Evolutionary conservation across 1,140 invertebrate genomes (phyloP), one percentile per base, ranked within the genome.

Genomic region (Eupristina koningsbergeri): DNA sequence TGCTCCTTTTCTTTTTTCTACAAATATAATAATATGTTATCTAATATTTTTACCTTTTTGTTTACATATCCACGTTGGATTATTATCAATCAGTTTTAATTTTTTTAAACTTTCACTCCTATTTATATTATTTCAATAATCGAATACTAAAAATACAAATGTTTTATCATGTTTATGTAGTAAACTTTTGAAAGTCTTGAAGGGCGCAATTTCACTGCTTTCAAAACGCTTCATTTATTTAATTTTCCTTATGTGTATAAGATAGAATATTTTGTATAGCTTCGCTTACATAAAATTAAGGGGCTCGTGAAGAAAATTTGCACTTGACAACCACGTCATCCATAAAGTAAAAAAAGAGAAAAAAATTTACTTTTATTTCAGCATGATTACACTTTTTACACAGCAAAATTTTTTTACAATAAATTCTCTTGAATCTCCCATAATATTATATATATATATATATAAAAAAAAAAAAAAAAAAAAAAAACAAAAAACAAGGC

Each of bases 121-220:
- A 91, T 91, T 91, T 91, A 89, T 91, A 90, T 89, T 88, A 87
- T 89, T 86, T 84, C 63, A 73, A 84, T 92, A 91, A 90, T 89
- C 89, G 86, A 92, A 91, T 92, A 92, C 90, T 91, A 90, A 92
- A 92, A 92, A 92, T 92, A 92, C 91, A 91, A 91, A 91, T 91
- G 87, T 91, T 90, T 88, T n/a, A n/a, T n/a, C 87, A 87, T 88
- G 88, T 90, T 87, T 77, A 6, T 74, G 86, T 86, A 86, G 86
- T 81, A 76, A 88, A 64, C 11, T 47, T 87, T 90, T 88, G 86
- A 88, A 89, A 85, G 86, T 88, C 85, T 88, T 86, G 80, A 83
- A 87, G 64, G 26, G 76, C 82, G 82, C 76, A 64, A 86, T 80
- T 73, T 87, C 83, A 85, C 78, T 88, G 86, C 87, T 87, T 86